Evolutionary conservation across 2,113 vertebrate species (phyloP).

Genomic region (Calypte anna): DNA sequence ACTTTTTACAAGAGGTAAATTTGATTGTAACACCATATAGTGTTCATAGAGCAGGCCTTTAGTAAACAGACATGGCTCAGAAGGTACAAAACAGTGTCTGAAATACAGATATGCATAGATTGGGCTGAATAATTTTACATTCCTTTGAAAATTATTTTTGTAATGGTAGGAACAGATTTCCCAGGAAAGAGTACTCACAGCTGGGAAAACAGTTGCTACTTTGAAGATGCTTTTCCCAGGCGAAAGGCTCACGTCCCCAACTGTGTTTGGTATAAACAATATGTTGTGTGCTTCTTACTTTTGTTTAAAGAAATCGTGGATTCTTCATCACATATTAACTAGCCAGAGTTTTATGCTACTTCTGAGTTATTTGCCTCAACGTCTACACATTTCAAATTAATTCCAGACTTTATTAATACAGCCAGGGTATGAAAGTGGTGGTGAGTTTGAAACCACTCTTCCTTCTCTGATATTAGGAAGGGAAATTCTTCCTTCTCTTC

Average conservation of each 20-base stretch:
- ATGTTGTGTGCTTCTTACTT: constrained; percentile 51
- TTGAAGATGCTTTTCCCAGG: constrained; percentile 86
- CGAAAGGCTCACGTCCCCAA: constrained; percentile 72
- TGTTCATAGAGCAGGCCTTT: background rate
- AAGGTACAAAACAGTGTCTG: background rate
- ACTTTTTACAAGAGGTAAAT: background rate
- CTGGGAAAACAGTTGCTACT: constrained; percentile 84
- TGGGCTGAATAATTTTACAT: constrained; percentile 68
- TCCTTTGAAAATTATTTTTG: constrained; percentile 77
- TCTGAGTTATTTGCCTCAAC: background rate
- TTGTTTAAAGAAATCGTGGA: constrained; percentile 7
- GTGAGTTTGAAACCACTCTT: background rate
- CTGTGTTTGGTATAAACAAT: constrained; percentile 76
- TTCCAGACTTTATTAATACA: background rate
- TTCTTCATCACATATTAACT: constrained; percentile 21
- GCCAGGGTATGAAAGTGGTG: background rate
- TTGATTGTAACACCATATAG: background rate
- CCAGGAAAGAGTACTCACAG: constrained; percentile 80
- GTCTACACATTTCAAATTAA: background rate
- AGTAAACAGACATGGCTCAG: background rate
- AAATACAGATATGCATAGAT: constrained; percentile 64
- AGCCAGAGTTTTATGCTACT: background rate
- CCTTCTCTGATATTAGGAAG: background rate
- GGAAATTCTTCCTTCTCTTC: background rate
- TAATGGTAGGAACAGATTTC: constrained; percentile 76